These are phyloP conservation scores for Dipodomys ordii DNA, from an alignment of 2,113 vertebrate genomes.

Conservation along the genomic window DNA sequence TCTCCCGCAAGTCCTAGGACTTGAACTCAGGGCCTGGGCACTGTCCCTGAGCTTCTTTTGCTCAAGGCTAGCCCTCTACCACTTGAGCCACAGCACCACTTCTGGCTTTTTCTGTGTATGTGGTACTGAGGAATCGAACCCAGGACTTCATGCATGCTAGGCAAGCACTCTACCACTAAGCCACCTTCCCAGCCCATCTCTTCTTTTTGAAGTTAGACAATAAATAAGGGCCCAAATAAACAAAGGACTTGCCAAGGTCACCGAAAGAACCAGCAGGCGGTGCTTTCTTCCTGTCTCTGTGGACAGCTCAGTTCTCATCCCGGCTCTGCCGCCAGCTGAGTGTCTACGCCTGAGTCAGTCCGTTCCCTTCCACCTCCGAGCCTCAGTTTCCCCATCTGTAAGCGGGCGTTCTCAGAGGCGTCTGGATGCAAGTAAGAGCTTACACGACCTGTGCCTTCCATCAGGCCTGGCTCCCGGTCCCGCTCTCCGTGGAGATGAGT, in stretches of 20 bases:
- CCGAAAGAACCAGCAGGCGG: neutral
- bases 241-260: constrained; percentile 12
- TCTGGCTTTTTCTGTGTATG: too few relatives aligned
- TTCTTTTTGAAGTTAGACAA: neutral
- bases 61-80: too few relatives aligned
- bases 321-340: neutral
- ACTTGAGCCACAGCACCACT: too few relatives aligned
- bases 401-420: neutral
- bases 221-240: constrained; percentile 23
- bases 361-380: neutral
- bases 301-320: neutral
- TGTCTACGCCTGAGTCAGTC: neutral
- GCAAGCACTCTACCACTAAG: too few relatives aligned
- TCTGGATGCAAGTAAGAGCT: too few relatives aligned
- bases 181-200: too few relatives aligned
- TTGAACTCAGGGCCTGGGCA: too few relatives aligned
- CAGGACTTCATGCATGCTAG: too few relatives aligned
- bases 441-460: too few relatives aligned
- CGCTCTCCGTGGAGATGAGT: neutral
- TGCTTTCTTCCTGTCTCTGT: neutral
- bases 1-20: too few relatives aligned
- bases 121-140: too few relatives aligned
- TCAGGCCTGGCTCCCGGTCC: neutral
- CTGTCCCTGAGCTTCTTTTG: too few relatives aligned
- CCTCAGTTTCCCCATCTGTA: neutral